Percentiles rank a stretch among this genome's conserved stretches.
Conservation (phyloP, 2,888 invertebrate genomes). For the Ichneumon xanthorius region DNA sequence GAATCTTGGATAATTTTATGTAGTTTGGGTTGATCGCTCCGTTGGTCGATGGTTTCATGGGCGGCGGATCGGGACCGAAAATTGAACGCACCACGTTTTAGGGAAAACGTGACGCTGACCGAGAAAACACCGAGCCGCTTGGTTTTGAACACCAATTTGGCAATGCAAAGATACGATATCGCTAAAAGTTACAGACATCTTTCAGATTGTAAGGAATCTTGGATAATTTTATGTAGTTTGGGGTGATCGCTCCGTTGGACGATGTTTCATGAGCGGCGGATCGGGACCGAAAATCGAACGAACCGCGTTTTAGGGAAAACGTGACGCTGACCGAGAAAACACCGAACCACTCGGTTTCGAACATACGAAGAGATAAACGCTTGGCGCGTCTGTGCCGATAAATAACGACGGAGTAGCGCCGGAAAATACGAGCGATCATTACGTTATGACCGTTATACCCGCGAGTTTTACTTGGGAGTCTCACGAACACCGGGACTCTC, state of each 20-base stretch:
- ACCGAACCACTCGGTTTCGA: slow-evolving; percentile 21
- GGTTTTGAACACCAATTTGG: background rate
- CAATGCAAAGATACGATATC: no score
- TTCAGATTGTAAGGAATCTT: no score
- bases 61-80: background rate
- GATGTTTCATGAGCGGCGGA: background rate
- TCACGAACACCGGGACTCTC: slow-evolving; percentile 44
- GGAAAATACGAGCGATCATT: slow-evolving; percentile 75
- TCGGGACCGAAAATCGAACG: background rate
- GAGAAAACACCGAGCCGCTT: slow-evolving; percentile 33
- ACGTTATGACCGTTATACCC: slow-evolving; percentile 72
- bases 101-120: background rate
- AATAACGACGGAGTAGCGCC: slow-evolving; percentile 68
- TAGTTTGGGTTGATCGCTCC: background rate
- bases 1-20: background rate
- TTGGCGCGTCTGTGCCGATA: slow-evolving; percentile 62
- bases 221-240: background rate
- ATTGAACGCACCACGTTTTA: background rate
- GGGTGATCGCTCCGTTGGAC: background rate
- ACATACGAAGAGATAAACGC: slow-evolving; percentile 28
- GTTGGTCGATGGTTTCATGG: background rate
- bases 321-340: slow-evolving; percentile 16
- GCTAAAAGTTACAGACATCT: no score
- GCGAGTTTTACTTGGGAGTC: slow-evolving; percentile 64
- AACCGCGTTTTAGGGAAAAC: background rate